Percentiles rank a stretch among this genome's conserved stretches.
Conservation (phyloP, 2,888 invertebrate species). For the Melinaea menophilus region DNA sequence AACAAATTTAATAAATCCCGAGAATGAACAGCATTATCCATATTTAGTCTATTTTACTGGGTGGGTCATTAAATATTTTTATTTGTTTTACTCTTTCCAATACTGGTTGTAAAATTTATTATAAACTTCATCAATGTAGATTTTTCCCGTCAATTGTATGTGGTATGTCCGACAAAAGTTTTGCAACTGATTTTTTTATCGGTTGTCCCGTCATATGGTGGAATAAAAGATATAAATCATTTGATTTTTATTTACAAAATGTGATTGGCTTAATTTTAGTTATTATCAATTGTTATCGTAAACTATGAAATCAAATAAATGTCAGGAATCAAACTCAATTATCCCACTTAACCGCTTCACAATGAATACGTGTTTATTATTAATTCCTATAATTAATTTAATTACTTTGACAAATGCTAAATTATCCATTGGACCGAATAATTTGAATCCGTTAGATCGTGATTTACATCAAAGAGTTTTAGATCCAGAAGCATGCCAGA, state of each 20-base stretch:
- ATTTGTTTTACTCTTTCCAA: too few species aligned
- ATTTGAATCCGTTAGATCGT: slow-evolving; percentile 37
- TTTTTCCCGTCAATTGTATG: too few species aligned
- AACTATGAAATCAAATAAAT: background rate
- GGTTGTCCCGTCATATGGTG: too few species aligned
- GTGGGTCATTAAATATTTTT: too few species aligned
- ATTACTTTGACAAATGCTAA: background rate
- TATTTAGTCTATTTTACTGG: too few species aligned
- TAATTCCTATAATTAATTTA: background rate
- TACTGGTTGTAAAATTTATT: too few species aligned
- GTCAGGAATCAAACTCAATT: background rate
- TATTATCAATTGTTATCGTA: slow-evolving; percentile 1
- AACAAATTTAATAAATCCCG: too few species aligned
- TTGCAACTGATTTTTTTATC: too few species aligned
- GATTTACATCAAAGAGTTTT: slow-evolving; percentile 49
- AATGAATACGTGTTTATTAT: background rate
- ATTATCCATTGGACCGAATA: background rate
- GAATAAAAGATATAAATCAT: background rate
- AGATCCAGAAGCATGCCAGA: slow-evolving; percentile 47
- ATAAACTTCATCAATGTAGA: too few species aligned
- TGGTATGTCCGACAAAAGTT: too few species aligned
- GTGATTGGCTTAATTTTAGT: background rate
- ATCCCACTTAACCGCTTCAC: background rate
- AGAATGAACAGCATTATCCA: too few species aligned
- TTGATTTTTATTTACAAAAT: background rate